Base-by-base conservation (phyloP, 2,113 vertebrate genomes). In the Xenus cinereus region DNA sequence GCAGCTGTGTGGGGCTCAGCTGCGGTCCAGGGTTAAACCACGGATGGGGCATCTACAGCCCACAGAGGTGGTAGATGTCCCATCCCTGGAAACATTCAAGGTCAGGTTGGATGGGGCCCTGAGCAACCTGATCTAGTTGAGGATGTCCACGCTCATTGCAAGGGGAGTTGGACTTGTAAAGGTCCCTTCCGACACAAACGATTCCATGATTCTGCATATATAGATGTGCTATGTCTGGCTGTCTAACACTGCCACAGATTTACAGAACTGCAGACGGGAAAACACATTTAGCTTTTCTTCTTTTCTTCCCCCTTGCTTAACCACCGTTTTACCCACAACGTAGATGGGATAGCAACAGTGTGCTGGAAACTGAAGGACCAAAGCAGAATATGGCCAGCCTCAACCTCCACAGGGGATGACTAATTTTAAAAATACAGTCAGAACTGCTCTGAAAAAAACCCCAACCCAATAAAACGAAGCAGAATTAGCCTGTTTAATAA, bases 1-100 rank as follows among this genome's bases (percentile, higher is more conserved):
- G 72, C 1, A 0, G 41, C 71, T 39, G 12, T 0, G 2, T 33
- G 27, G 27, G 9, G 21, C 46, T 62, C 46, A 73, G 51, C 32
- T 43, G 35, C 26, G 14, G 4, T 1, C 50, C 3, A 3, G 10
- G 23, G 12, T 64, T 64, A 54, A 72, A 88, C 59, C 35, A 62
- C 7, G 2, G 59, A 37, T 27, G 35, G 59, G 35, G 35, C 10
- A 62, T 19, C 24, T 39, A 39, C 26, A 28, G n/a, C n/a, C n/a
- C 35, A 27, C 27, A 63, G 18, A 41, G 35, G 17, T 14, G 18
- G 62, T 21, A 64, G 27, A 64, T 30, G 37, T 27, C 62, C 19
- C 37, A 64, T 41, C 37, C 62, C 62, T 17, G 12, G 62, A 64
- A 64, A 64, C 62, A 64, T 64, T 64, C 62, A 41, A 7, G 6